Evolutionary conservation across 2,797 vertebrate genomes (phyloP), one percentile per base, ranked within the genome.

Genomic region (Premnoplex brunnescens): DNA sequence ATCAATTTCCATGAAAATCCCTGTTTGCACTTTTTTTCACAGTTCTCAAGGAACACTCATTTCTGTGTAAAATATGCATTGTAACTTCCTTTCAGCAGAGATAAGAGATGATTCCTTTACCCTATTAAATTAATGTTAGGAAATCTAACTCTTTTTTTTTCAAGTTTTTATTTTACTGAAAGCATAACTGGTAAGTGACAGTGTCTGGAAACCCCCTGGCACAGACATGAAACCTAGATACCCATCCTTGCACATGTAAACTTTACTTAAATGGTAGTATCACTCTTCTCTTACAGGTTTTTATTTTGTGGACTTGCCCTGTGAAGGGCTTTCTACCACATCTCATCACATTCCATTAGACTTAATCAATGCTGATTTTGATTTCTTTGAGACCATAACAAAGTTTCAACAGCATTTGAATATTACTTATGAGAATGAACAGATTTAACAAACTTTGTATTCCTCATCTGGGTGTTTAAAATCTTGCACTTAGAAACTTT

Each of bases 1-100:
- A 81, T 64, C 84, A 43, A 82, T 81, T 94, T 97, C 55, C 36
- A 85, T 52, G 81, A 63, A 86, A 90, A 93, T 69, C 60, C n/a
- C 62, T 10, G 1, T 20, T 79, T 66, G 63, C 69, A 85, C 12
- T 48, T 73, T 94, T 91, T 91, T 95, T 66, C 67, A 36, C 27
- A 84, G 46, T 48, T 71, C 66, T 82, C 52, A 82, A 69, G 77
- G 59, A 90, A 90, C 20, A 41, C 26, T 91, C 36, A 75, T 91
- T 94, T 92, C 82, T 67, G 49, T 88, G 54, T 68, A 94, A 92
- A 94, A 88, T 62, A 80, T 17, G 16, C n/a, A 48, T n/a, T 73
- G 32, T 67, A 44, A 66, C 74, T 88, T 80, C 32, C 46, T 88
- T 75, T 80, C 51, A 62, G 51, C 30, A 85, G 64, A 81, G 60